phyloP scores from a whole-genome alignment of 2,797 vertebrate species.

The Rhabdophis nuchalis region DNA sequence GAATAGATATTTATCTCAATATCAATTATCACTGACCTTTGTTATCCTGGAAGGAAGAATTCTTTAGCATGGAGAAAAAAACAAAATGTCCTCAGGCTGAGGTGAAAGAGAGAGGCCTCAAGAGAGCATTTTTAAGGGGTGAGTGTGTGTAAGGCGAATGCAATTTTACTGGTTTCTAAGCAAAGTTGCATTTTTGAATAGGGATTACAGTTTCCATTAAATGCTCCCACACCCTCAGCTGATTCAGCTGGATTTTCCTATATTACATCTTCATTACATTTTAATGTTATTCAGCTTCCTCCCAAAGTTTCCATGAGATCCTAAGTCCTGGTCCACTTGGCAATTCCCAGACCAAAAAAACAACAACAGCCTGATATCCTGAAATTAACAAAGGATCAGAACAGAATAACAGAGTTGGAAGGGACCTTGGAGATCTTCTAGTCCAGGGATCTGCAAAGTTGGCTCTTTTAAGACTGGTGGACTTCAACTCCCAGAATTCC shows the following conservation, averaged over 20 bases:
- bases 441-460: no score
- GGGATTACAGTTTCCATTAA: background rate
- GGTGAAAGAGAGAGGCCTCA: background rate
- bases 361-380: background rate
- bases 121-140: background rate
- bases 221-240: background rate
- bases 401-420: background rate
- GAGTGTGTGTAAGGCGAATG: background rate
- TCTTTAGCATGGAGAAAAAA: constrained; percentile 5
- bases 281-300: background rate
- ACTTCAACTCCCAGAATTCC: no score
- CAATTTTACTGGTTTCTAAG: background rate
- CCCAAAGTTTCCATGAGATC: background rate
- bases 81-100: constrained; percentile 12
- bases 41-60: constrained; percentile 26
- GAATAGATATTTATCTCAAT: constrained; percentile 20
- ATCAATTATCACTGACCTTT: constrained; percentile 29
- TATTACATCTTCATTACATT: background rate
- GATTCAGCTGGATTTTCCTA: background rate
- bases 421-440: background rate
- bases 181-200: background rate
- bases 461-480: no score
- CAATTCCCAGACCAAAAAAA: background rate
- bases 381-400: background rate
- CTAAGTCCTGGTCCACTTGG: background rate